Conservation (phyloP, 2,113 vertebrate genomes). For the Scortum barcoo region DNA sequence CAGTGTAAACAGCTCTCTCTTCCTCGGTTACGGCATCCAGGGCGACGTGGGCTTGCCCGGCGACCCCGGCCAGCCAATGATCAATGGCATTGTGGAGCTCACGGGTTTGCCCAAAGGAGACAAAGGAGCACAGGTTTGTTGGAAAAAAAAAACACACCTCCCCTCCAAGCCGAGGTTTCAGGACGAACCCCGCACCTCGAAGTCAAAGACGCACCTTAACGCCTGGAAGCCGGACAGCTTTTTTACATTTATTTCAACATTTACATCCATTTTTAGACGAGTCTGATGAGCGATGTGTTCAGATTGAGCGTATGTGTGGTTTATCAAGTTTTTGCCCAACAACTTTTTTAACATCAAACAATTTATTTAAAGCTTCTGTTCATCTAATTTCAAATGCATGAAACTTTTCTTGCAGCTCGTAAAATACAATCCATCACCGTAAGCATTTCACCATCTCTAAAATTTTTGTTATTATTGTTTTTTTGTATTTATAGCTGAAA, state of each 20-base stretch:
- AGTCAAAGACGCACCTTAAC: not conserved
- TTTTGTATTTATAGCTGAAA: too few relatives aligned
- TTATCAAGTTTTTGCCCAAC: not conserved
- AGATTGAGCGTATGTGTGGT: not conserved
- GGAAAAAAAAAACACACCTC: slow-evolving; percentile 1
- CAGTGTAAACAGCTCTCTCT: slow-evolving; percentile 72
- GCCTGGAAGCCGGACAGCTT: not conserved
- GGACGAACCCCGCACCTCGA: not conserved
- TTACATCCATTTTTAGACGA: not conserved
- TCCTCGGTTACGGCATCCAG: slow-evolving; percentile 82
- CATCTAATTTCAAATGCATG: not conserved
- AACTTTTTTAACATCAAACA: too few relatives aligned
- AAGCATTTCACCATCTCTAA: not conserved
- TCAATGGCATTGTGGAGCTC: slow-evolving; percentile 89
- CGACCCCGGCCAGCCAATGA: slow-evolving; percentile 88
- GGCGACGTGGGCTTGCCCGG: slow-evolving; percentile 91
- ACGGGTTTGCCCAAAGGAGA: slow-evolving; percentile 91
- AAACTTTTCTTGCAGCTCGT: too few relatives aligned
- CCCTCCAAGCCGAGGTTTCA: not conserved
- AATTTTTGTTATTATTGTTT: not conserved
- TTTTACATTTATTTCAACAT: too few relatives aligned
- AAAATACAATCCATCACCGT: not conserved
- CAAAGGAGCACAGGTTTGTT: slow-evolving; percentile 90
- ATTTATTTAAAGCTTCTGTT: too few relatives aligned
- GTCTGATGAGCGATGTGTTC: not conserved